Conservation (phyloP, 1,140 invertebrate species). For the Bombus superbus region DNA sequence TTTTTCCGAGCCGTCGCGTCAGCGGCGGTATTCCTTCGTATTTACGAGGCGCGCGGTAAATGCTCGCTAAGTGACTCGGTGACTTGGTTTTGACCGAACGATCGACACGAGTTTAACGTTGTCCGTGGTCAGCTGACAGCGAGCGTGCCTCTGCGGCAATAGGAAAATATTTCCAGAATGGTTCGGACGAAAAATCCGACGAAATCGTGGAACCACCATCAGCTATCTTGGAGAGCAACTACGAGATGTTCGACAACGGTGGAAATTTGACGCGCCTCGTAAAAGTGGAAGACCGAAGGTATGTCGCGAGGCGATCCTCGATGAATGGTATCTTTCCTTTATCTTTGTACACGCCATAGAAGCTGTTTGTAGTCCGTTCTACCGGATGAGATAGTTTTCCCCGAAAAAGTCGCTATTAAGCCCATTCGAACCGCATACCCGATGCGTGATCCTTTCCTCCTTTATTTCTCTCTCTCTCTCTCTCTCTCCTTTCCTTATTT, state of each 20-base stretch:
- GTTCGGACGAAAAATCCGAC: neutral
- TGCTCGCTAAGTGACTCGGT: constrained; percentile 35
- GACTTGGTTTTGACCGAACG: neutral
- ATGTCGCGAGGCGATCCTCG: constrained; percentile 32
- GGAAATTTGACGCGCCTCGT: constrained; percentile 53
- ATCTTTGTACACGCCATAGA: constrained; percentile 35
- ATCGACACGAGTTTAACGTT: neutral
- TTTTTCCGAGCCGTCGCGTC: constrained; percentile 3
- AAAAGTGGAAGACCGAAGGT: constrained; percentile 31
- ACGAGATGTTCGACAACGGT: constrained; percentile 36
- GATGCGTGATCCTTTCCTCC: constrained; percentile 9
- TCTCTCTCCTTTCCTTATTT: too few species aligned
- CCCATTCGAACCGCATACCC: neutral
- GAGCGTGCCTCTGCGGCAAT: neutral
- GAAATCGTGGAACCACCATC: constrained; percentile 12
- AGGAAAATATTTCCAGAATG: neutral
- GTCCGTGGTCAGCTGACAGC: neutral
- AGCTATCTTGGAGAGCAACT: constrained; percentile 12
- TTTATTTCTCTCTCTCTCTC: neutral
- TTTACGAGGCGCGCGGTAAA: constrained; percentile 39
- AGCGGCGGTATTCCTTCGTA: neutral
- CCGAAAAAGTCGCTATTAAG: constrained; percentile 39
- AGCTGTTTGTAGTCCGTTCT: constrained; percentile 8
- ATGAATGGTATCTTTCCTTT: constrained; percentile 52
- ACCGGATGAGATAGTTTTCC: constrained; percentile 42